Base-by-base conservation (phyloP, 2,113 vertebrate genomes). In the Bubo bubo region DNA sequence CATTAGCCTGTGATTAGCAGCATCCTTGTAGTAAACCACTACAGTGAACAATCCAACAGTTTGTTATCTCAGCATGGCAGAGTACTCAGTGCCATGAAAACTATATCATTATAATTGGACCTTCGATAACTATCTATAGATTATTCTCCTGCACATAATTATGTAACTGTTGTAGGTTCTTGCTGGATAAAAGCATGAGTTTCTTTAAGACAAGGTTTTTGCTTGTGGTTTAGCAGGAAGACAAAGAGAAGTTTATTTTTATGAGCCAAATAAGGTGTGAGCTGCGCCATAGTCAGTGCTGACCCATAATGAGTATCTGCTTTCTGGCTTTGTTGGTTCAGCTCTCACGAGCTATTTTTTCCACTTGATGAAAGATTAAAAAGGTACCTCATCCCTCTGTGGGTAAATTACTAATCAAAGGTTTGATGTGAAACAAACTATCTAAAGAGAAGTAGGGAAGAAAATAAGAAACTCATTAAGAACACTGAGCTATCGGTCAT, bases 71-170 rank as follows among this genome's bases (percentile, higher is more conserved):
- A 81, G 10, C 6, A 77, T 75, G 35, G 56, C 84, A 93, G 95
- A 92, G 9, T 58, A 70, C 13, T 67, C 53, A 88, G 37, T 72
- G 72, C 39, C n/a, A 56, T 94, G 79, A 94, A 97, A 96, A 94
- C 83, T 37, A 35, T 86, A 74, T 90, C 66, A 47, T 56, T 79
- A 62, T 70, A 73, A 47, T 10, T 86, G 41, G 45, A 94, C 5
- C 7, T 77, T 84, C 41, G 19, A 15, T 88, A 96, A 93, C 58
- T 39, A 88, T 64, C 58, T 52, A 32, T 37, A 93, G 45, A 14
- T 96, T 59, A 72, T 94, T 94, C 24, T 74, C 5, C 52, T 21
- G 2, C 21, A 71, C 32, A 68, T 90, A 96, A 95, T 90, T 84
- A 83, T 15, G 67, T 60, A 96, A 92, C 90, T 95, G 34, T 73